phyloP scores from a whole-genome alignment of 2,797 vertebrate genomes.

The Microhierax caerulescens region DNA sequence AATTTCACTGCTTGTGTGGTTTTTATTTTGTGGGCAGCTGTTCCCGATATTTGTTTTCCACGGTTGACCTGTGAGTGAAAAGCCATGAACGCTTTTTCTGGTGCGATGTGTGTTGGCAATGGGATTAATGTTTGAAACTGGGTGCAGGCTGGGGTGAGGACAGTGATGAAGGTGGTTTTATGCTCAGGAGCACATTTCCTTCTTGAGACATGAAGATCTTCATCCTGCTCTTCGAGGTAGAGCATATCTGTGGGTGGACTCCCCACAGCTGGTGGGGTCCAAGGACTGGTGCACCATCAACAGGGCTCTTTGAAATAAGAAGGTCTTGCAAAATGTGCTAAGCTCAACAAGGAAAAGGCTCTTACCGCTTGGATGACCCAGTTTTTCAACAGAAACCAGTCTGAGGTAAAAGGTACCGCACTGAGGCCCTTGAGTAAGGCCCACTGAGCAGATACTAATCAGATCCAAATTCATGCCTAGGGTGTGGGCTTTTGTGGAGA shows the following conservation, averaged over 20 bases:
- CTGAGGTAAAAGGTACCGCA: neutral
- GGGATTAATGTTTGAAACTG: neutral
- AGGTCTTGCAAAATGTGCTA: neutral
- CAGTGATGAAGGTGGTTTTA: neutral
- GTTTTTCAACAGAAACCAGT: neutral
- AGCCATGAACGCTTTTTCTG: neutral
- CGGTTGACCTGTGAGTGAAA: neutral
- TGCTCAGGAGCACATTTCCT: neutral
- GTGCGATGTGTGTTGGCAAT: rapidly evolving
- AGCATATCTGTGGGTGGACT: neutral
- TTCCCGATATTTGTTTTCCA: neutral
- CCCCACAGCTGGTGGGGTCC: rapidly evolving
- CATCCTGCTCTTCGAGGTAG: neutral
- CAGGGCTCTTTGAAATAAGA: neutral
- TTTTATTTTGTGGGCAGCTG: neutral
- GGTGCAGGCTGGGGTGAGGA: neutral
- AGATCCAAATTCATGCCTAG: neutral
- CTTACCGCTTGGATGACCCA: neutral
- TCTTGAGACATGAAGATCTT: neutral
- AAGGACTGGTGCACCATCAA: neutral
- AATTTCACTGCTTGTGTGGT: neutral
- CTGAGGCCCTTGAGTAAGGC: neutral
- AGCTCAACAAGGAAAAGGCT: neutral
- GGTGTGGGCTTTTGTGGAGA: neutral
- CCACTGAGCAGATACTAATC: neutral